Conservation (phyloP, 2,113 vertebrate species). For the Cinclus mexicanus region DNA sequence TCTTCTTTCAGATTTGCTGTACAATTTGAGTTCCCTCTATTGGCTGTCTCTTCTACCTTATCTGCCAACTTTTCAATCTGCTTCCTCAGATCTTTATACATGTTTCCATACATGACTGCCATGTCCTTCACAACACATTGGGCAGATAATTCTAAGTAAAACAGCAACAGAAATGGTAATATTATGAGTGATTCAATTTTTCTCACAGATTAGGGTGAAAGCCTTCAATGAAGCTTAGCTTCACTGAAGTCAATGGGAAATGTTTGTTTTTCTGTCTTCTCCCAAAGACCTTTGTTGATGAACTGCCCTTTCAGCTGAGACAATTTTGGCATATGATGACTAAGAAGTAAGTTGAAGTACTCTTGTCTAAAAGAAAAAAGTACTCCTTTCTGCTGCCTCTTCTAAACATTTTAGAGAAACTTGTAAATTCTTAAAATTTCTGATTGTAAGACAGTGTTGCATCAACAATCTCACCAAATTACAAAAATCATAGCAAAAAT, state of each 20-base stretch:
- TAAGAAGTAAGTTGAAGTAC: neutral
- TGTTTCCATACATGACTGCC: conserved; percentile 7
- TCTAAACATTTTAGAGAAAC: neutral
- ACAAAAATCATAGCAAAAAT: neutral
- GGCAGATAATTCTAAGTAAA: neutral
- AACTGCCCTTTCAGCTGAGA: neutral
- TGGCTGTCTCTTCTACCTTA: conserved; percentile 68
- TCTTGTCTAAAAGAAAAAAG: neutral
- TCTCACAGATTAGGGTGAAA: neutral
- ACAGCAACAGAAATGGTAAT: neutral
- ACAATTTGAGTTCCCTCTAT: conserved; percentile 66
- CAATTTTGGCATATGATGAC: neutral
- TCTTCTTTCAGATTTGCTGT: conserved; percentile 81
- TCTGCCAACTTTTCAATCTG: conserved; percentile 71
- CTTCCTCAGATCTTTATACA: conserved; percentile 59
- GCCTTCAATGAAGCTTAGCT: neutral
- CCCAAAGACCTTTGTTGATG: neutral
- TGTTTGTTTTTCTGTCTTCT: neutral
- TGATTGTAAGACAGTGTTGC: neutral
- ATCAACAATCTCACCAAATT: neutral
- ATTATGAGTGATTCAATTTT: neutral
- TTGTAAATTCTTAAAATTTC: neutral
- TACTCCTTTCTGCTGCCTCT: neutral
- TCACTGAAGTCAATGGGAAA: neutral
- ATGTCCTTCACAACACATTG: conserved; percentile 40